Conservation (phyloP, 2,113 vertebrate species). For the Phalacrocorax aristotelis region DNA sequence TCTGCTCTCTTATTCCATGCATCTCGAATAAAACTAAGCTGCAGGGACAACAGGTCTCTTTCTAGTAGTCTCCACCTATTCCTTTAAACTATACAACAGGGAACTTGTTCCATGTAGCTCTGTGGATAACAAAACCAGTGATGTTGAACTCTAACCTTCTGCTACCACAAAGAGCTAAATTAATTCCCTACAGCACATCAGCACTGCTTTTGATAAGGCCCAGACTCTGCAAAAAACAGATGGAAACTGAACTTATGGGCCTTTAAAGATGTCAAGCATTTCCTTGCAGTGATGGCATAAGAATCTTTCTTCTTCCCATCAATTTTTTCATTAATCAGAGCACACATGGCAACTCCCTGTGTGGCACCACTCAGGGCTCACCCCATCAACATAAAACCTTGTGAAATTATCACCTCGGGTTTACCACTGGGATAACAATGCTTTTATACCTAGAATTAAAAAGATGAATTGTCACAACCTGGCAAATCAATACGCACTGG, state of each 20-base stretch:
- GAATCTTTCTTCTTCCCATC: neutral
- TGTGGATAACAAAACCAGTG: neutral
- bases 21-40: neutral
- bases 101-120: neutral
- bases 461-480: neutral
- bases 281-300: neutral
- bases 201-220: neutral
- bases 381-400: slow-evolving; percentile 25
- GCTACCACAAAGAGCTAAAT: slow-evolving; percentile 22
- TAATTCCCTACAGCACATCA: slow-evolving; percentile 15
- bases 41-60: slow-evolving; percentile 8
- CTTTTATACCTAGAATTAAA: slow-evolving; percentile 5
- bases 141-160: slow-evolving; percentile 13
- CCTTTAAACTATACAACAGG: neutral
- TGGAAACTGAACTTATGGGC: neutral
- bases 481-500: neutral
- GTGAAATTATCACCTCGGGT: neutral
- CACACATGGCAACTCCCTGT: slow-evolving; percentile 5
- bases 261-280: slow-evolving; percentile 22
- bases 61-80: neutral
- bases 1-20: neutral
- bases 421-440: slow-evolving; percentile 23
- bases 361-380: neutral
- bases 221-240: slow-evolving; percentile 11
- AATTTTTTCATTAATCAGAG: slow-evolving; percentile 32